Evolutionary conservation across 2,888 invertebrate genomes (phyloP).

Genomic region (Tipula unca): DNA sequence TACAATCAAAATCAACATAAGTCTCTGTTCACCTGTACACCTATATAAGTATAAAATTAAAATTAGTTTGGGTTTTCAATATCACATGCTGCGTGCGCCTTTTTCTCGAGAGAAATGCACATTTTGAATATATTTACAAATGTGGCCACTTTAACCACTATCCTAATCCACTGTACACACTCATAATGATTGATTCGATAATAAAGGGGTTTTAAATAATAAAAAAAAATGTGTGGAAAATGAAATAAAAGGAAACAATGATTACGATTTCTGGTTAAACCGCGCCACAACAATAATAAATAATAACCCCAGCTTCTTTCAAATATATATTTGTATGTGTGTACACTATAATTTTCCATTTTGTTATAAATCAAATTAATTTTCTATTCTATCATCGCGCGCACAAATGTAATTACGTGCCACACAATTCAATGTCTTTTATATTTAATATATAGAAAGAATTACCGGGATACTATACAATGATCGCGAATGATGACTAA

Average conservation of each 20-base stretch:
- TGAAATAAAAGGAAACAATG: not conserved
- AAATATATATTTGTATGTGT: too few species aligned
- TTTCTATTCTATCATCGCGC: not conserved
- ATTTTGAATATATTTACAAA: too few species aligned
- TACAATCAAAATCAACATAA: too few species aligned
- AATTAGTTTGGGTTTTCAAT: too few species aligned
- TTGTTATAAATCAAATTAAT: not conserved
- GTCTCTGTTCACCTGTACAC: too few species aligned
- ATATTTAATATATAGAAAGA: not conserved
- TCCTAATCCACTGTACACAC: not conserved
- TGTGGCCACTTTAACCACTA: not conserved
- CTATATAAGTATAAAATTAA: too few species aligned
- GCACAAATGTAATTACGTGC: not conserved
- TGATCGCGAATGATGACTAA: not conserved
- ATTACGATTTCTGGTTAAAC: not conserved
- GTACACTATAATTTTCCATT: not conserved
- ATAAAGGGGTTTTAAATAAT: not conserved
- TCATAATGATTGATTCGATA: not conserved
- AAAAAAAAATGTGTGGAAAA: not conserved
- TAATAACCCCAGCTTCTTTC: not conserved
- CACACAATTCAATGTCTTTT: not conserved
- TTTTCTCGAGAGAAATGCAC: not conserved
- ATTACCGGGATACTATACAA: not conserved
- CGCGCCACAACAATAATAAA: too few species aligned
- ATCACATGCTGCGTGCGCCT: too few species aligned